Conservation (phyloP, 2,797 vertebrate genomes). For the Spinus pinus region DNA sequence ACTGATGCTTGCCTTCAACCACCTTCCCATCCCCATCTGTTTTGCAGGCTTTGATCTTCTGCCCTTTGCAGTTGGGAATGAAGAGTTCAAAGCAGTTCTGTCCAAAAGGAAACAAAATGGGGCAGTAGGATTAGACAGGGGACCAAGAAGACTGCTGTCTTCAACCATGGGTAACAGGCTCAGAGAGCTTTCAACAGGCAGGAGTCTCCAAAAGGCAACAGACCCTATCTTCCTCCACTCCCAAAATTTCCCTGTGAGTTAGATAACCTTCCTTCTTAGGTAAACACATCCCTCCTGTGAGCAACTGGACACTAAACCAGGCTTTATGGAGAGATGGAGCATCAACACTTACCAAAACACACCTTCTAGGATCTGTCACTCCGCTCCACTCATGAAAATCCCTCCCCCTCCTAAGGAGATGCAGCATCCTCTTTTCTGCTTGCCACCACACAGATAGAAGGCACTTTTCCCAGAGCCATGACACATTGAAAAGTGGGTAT, state of each 20-base stretch:
- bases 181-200: not conserved
- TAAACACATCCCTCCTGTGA: not conserved
- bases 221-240: not conserved
- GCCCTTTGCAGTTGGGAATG: constrained; percentile 88
- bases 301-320: not conserved
- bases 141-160: not conserved
- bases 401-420: not conserved
- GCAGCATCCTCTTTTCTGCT: not conserved
- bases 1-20: constrained; percentile 93
- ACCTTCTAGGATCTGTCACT: not conserved
- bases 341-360: not conserved
- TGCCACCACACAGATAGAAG: not conserved
- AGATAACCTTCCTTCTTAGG: not conserved
- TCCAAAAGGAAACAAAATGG: not conserved
- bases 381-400: not conserved
- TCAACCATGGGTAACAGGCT: not conserved
- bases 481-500: not conserved
- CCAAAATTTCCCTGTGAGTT: not conserved
- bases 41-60: constrained; percentile 96
- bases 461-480: not conserved
- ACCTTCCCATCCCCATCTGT: constrained; percentile 91
- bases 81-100: constrained; percentile 94
- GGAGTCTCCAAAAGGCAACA: not conserved
- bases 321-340: not conserved
- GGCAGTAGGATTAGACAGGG: not conserved